phyloP scores from a whole-genome alignment of 2,888 invertebrate species.

The Rhopalosiphum nymphaeae region DNA sequence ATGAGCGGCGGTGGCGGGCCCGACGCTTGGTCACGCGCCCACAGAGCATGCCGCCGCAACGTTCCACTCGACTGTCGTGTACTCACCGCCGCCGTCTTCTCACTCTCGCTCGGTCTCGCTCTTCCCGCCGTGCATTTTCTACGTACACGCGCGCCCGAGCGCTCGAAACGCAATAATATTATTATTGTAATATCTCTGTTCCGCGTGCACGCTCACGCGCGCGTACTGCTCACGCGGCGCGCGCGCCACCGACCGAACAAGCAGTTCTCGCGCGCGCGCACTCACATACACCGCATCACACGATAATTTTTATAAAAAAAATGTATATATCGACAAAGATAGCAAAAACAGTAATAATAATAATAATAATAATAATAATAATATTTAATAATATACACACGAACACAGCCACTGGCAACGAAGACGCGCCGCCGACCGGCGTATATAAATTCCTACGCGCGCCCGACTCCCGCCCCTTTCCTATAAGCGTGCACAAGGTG shows the following conservation, averaged over 20 bases:
- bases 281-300: neutral
- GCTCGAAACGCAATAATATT: neutral
- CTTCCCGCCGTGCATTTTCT: neutral
- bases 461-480: neutral
- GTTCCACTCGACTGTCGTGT: conserved; percentile 46
- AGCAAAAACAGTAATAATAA: neutral
- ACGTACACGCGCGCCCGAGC: neutral
- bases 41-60: conserved; percentile 19
- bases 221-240: conserved; percentile 14
- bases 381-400: neutral
- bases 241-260: neutral
- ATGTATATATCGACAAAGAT: neutral
- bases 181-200: conserved; percentile 18
- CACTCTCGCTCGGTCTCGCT: neutral
- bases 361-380: neutral
- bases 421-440: neutral
- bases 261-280: neutral
- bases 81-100: neutral
- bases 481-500: neutral
- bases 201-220: conserved; percentile 5
- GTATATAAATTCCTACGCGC: conserved; percentile 17
- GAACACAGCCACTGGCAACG: conserved; percentile 33
- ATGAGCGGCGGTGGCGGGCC: neutral
- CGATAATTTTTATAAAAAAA: neutral
- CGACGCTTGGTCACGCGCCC: conserved; percentile 58